phyloP scores from a whole-genome alignment of 2,113 vertebrate genomes.

The Pontoporia blainvillei region DNA sequence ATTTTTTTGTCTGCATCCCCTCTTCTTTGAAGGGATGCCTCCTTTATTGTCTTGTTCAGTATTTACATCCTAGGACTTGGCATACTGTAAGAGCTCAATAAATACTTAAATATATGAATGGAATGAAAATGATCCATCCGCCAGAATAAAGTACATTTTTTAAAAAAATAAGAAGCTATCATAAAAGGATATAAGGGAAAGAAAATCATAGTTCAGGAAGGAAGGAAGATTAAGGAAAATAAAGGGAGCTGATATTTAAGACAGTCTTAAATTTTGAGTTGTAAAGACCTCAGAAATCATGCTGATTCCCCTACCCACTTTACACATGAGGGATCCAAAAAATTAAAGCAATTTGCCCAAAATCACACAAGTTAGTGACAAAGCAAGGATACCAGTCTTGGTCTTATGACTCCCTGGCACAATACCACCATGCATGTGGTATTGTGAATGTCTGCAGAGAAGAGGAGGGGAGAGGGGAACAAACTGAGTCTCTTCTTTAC shows the following conservation, averaged over 20 bases:
- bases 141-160: not conserved
- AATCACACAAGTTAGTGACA: not conserved
- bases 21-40: not conserved
- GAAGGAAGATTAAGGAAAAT: not conserved
- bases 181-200: not conserved
- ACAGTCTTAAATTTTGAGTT: not conserved
- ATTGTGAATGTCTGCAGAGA: not conserved
- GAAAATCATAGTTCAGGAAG: not conserved
- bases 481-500: not conserved
- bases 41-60: not conserved
- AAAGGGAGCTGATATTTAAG: not conserved
- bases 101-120: not conserved
- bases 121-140: not conserved
- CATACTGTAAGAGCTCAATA: not conserved
- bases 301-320: not conserved
- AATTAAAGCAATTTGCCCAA: not conserved
- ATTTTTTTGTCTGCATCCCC: not conserved
- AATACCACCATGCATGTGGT: not conserved
- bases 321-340: not conserved
- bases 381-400: not conserved
- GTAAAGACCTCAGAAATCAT: not conserved
- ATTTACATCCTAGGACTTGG: not conserved
- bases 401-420: not conserved
- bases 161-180: not conserved
- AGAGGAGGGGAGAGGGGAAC: not conserved